Conservation (phyloP, 2,888 invertebrate genomes). For the Marronus borbonicus region DNA sequence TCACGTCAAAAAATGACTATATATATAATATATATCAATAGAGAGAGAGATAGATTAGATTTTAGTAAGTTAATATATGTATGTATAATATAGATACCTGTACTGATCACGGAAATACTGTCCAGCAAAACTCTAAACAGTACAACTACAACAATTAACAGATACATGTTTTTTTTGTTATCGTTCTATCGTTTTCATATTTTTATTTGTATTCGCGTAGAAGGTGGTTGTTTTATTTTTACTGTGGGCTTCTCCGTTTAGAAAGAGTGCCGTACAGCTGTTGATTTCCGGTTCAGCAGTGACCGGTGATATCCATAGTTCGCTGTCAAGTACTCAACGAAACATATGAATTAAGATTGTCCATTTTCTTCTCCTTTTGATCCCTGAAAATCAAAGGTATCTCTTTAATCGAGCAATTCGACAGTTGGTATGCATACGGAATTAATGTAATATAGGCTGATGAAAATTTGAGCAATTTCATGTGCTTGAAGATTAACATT, state of each 20-base stretch:
- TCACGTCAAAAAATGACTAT: conserved; percentile 42
- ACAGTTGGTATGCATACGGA: neutral
- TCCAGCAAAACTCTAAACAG: conserved; percentile 64
- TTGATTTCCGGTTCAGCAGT: conserved; percentile 58
- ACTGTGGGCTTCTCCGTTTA: neutral
- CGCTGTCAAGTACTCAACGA: conserved; percentile 81
- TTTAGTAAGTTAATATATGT: conserved; percentile 55
- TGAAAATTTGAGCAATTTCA: conserved; percentile 16
- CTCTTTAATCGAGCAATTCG: neutral
- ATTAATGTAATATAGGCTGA: neutral
- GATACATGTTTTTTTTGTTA: conserved; percentile 58
- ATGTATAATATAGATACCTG: conserved; percentile 60
- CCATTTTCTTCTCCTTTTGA: conserved; percentile 91
- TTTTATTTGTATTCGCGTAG: conserved; percentile 9
- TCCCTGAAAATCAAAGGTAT: conserved; percentile 73
- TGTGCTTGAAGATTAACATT: neutral
- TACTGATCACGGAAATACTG: conserved; percentile 67
- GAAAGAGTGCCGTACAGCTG: neutral
- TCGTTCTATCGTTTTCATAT: conserved; percentile 42
- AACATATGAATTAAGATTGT: conserved; percentile 87
- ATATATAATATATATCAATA: conserved; percentile 45
- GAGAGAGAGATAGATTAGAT: conserved; percentile 58
- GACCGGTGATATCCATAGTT: conserved; percentile 71
- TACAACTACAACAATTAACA: conserved; percentile 68
- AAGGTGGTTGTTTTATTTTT: conserved; percentile 11